Conservation (phyloP, 2,888 invertebrate species). For the Cinara cedri region DNA sequence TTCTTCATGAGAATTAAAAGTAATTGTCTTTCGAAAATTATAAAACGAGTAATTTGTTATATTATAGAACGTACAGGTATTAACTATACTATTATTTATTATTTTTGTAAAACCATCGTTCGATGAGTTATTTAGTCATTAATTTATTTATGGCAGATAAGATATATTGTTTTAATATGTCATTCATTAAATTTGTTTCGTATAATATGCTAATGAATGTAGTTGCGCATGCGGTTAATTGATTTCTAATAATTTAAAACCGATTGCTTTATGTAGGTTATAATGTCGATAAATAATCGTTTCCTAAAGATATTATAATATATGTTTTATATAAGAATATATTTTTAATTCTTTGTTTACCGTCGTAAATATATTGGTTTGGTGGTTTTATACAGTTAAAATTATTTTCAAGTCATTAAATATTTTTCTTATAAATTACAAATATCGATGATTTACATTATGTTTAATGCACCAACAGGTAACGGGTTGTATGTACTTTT, state of each 20-base stretch:
- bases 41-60: no score
- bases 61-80: no score
- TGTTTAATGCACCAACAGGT: not conserved
- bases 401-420: slow-evolving; percentile 45
- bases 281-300: slow-evolving; percentile 28
- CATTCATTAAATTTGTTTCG: slow-evolving; percentile 8
- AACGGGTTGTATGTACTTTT: not conserved
- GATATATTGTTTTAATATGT: slow-evolving; percentile 12
- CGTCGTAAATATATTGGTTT: no score
- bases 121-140: not conserved
- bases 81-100: no score
- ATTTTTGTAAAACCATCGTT: no score
- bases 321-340: slow-evolving; percentile 25
- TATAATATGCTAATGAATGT: not conserved
- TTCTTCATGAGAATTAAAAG: no score
- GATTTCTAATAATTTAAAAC: slow-evolving; percentile 38
- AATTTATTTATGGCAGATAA: not conserved
- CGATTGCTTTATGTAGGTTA: slow-evolving; percentile 27
- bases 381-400: slow-evolving; percentile 14
- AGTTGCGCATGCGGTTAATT: slow-evolving; percentile 9
- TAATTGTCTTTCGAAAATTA: no score
- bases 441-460: slow-evolving; percentile 20
- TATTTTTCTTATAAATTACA: slow-evolving; percentile 27
- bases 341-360: slow-evolving; percentile 17
- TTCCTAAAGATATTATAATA: no score